Evolutionary conservation across 2,113 vertebrate genomes (phyloP).

Genomic region (Rana temporaria): DNA sequence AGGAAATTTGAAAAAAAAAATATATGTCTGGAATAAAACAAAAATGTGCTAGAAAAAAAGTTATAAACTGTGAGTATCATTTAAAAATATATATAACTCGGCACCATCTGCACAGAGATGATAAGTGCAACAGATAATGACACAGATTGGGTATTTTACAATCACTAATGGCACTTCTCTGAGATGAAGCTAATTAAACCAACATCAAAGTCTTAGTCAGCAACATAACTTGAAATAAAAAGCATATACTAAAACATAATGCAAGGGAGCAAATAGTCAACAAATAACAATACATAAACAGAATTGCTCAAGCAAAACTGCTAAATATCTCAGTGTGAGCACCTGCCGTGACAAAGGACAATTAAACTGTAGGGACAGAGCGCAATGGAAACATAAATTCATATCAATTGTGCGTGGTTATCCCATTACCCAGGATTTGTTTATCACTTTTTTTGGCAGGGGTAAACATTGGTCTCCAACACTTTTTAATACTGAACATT

Average conservation of each 20-base stretch:
- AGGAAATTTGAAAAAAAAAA: neutral
- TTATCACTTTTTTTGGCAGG: slow-evolving; percentile 27
- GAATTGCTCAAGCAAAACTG: slow-evolving; percentile 50
- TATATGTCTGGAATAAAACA: slow-evolving; percentile 13
- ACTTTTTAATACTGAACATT: slow-evolving; percentile 22
- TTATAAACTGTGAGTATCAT: neutral
- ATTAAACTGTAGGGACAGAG: slow-evolving; percentile 22
- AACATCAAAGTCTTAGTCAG: slow-evolving; percentile 27
- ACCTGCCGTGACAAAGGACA: slow-evolving; percentile 17
- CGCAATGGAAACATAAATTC: slow-evolving; percentile 15
- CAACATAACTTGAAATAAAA: slow-evolving; percentile 33
- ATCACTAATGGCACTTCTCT: slow-evolving; percentile 31
- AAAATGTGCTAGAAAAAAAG: neutral
- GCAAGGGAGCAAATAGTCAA: slow-evolving; percentile 6
- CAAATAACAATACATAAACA: slow-evolving; percentile 47
- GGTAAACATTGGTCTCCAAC: slow-evolving; percentile 3
- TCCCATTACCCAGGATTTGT: slow-evolving; percentile 21
- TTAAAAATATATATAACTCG: slow-evolving; percentile 17
- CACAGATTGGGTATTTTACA: slow-evolving; percentile 37
- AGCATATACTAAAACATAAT: slow-evolving; percentile 37
- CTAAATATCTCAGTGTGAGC: slow-evolving; percentile 50
- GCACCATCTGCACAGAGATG: slow-evolving; percentile 41
- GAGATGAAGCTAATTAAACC: slow-evolving; percentile 37
- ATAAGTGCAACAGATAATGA: slow-evolving; percentile 43
- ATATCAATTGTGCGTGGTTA: slow-evolving; percentile 28